Percentiles rank a stretch among this genome's conserved stretches.
These are phyloP conservation scores for Drosophila mimetica DNA, from an alignment of 2,888 invertebrate species.

Conservation along the genomic window DNA sequence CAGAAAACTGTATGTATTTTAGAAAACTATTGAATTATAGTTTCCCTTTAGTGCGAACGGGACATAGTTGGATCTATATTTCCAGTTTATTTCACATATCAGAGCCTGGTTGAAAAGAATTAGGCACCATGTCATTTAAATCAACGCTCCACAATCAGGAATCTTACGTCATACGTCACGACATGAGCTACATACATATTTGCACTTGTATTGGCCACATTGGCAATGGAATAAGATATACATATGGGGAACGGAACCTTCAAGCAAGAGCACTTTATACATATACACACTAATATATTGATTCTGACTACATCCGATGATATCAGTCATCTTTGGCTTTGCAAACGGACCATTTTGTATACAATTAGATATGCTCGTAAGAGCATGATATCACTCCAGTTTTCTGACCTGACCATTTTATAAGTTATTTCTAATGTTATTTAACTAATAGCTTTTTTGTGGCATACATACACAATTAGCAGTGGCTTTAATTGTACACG, in stretches of 20 bases:
- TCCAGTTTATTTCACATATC: not conserved
- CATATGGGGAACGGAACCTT: conserved; percentile 12
- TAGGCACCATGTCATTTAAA: not conserved
- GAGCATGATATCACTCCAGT: conserved; percentile 1
- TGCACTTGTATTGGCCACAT: conserved; percentile 18
- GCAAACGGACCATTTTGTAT: no score
- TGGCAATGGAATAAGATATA: conserved; percentile 18
- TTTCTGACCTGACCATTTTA: not conserved
- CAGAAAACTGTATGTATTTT: not conserved
- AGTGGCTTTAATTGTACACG: conserved; percentile 11
- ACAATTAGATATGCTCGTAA: not conserved
- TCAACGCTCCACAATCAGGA: conserved; percentile 5
- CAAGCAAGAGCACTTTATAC: conserved; percentile 10
- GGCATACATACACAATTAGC: conserved; percentile 29
- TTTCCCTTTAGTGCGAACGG: not conserved
- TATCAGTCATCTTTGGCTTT: not conserved
- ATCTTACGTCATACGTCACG: conserved; percentile 28
- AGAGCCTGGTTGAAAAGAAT: not conserved
- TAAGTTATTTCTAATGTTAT: not conserved
- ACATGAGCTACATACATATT: conserved; percentile 12
- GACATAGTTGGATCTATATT: not conserved
- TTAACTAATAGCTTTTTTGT: not conserved
- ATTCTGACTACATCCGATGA: conserved; percentile 6
- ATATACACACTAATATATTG: conserved; percentile 22
- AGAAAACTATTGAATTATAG: not conserved